phyloP scores from a whole-genome alignment of 1,140 invertebrate genomes.

The Bombus confusus region DNA sequence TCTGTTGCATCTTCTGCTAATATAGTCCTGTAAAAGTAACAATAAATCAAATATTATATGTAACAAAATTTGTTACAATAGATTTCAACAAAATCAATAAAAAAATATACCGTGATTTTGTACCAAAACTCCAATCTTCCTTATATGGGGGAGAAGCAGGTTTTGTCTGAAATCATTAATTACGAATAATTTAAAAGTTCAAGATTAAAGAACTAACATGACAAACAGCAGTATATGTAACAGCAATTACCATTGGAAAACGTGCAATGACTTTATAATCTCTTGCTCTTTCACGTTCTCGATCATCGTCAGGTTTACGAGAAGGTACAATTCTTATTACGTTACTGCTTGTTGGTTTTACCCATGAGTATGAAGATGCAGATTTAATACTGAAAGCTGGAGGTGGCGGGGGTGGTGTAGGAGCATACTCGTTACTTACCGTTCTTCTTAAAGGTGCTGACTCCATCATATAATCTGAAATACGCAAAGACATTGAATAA shows the following conservation, averaged over 20 bases:
- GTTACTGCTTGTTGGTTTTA: constrained; percentile 68
- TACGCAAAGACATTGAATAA: background rate
- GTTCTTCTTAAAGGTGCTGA: constrained; percentile 76
- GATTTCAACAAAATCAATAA: background rate
- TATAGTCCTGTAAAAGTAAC: constrained; percentile 69
- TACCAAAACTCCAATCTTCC: constrained; percentile 75
- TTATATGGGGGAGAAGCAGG: constrained; percentile 64
- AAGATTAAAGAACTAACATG: constrained; percentile 14
- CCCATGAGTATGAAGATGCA: constrained; percentile 74
- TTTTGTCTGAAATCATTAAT: constrained; percentile 64
- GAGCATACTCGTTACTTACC: constrained; percentile 80
- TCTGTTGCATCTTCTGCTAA: constrained; percentile 76
- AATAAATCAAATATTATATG: background rate
- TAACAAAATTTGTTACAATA: background rate
- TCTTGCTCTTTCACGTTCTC: constrained; percentile 72
- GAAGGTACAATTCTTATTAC: constrained; percentile 61
- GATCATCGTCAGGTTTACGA: constrained; percentile 68
- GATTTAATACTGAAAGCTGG: constrained; percentile 78
- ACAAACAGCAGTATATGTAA: background rate
- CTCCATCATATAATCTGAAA: constrained; percentile 76
- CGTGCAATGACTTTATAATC: constrained; percentile 75
- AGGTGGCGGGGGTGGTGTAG: constrained; percentile 78
- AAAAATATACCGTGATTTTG: constrained; percentile 73
- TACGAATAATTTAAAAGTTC: constrained; percentile 12
- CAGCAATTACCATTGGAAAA: constrained; percentile 67